A percentile compares a stretch with the other conserved stretches of the same genome.
Evolutionary conservation across 2,113 vertebrate genomes (phyloP).

Genomic region (Penelope pileata): DNA sequence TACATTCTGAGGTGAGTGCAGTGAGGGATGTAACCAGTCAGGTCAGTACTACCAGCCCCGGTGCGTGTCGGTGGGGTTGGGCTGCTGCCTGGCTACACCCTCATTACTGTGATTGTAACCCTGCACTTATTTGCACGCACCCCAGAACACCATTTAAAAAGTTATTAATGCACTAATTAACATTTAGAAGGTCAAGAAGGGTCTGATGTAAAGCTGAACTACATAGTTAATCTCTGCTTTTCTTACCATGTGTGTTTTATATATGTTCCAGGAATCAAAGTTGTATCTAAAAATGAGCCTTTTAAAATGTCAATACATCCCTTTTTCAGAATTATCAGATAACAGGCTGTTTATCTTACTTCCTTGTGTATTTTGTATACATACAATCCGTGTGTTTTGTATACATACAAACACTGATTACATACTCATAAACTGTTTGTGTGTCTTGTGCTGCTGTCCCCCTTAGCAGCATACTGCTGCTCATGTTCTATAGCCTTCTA

Average conservation of each 20-base stretch:
- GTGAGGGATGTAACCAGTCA: background rate
- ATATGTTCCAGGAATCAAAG: background rate
- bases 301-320: background rate
- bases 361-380: background rate
- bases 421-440: background rate
- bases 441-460: background rate
- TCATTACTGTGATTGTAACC: background rate
- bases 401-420: background rate
- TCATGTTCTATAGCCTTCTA: background rate
- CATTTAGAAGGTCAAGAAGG: background rate
- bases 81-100: background rate
- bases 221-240: background rate
- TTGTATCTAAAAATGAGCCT: background rate
- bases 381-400: background rate
- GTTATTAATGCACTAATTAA: background rate
- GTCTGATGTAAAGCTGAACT: background rate
- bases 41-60: background rate
- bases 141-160: background rate
- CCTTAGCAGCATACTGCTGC: background rate
- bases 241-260: background rate
- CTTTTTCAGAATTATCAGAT: background rate
- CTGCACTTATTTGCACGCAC: background rate
- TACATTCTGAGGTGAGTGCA: background rate
- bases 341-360: background rate
- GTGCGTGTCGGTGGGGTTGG: accelerated